Conservation (phyloP, 2,888 invertebrate genomes). For the Lacanobia wlatinum region DNA sequence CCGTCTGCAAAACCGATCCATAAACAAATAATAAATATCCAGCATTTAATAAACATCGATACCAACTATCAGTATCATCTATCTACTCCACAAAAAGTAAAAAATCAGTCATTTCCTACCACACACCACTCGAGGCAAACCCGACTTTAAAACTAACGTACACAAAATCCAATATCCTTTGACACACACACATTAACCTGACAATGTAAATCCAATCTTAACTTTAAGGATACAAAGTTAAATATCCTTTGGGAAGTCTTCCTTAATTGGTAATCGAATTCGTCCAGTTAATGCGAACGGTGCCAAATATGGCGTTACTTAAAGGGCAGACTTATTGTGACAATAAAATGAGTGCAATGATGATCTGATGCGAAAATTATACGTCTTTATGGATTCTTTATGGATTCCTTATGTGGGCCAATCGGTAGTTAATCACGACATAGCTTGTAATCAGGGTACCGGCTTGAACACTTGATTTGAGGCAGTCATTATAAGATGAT, state of each 20-base stretch:
- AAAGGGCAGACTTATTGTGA: conserved; percentile 47
- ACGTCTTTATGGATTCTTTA: conserved; percentile 32
- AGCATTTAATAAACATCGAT: conserved; percentile 46
- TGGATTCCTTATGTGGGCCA: conserved; percentile 31
- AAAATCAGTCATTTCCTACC: conserved; percentile 42
- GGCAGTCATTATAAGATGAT: background rate
- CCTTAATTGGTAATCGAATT: conserved; percentile 46
- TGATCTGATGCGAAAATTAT: conserved; percentile 51
- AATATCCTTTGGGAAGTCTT: background rate
- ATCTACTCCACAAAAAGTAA: conserved; percentile 17
- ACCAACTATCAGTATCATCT: conserved; percentile 35
- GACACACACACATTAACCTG: background rate
- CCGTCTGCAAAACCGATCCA: background rate
- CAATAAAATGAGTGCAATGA: conserved; percentile 35
- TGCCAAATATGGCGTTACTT: conserved; percentile 42
- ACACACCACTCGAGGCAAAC: background rate
- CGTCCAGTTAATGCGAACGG: conserved; percentile 37
- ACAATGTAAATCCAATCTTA: background rate
- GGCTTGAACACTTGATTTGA: background rate
- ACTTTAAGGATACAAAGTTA: background rate
- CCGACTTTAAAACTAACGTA: fast-evolving
- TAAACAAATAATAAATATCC: conserved; percentile 50
- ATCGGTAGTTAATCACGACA: conserved; percentile 13
- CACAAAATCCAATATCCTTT: conserved; percentile 3
- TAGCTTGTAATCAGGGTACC: background rate